These are phyloP conservation scores for Brachypalpus laphriformis DNA, from an alignment of 2,888 invertebrate species.

Conservation along the genomic window DNA sequence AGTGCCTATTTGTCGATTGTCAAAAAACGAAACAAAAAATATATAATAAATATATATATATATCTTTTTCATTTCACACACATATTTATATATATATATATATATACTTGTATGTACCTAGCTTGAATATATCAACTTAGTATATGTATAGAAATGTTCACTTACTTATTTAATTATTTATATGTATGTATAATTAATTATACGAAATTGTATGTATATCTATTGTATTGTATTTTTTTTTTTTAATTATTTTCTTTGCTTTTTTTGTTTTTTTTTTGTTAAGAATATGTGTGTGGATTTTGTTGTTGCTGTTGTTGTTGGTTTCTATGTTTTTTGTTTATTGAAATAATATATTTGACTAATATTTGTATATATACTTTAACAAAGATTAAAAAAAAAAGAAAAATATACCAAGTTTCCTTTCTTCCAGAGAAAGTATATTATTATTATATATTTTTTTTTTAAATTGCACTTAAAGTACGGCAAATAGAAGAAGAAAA, in stretches of 20 bases:
- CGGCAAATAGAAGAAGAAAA: constrained; percentile 46
- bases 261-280: constrained; percentile 49
- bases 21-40: constrained; percentile 82
- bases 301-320: constrained; percentile 53
- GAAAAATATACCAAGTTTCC: constrained; percentile 51
- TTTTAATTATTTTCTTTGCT: constrained; percentile 26
- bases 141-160: constrained; percentile 73
- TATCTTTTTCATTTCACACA: constrained; percentile 64
- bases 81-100: constrained; percentile 36
- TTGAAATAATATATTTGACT: constrained; percentile 70
- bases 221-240: constrained; percentile 53
- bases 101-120: constrained; percentile 56
- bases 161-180: constrained; percentile 70
- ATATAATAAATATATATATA: constrained; percentile 79
- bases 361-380: constrained; percentile 65
- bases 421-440: constrained; percentile 27
- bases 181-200: constrained; percentile 72
- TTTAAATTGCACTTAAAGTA: constrained; percentile 50
- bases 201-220: constrained; percentile 64
- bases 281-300: constrained; percentile 69
- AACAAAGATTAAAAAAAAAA: constrained; percentile 50
- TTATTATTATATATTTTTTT: constrained; percentile 16
- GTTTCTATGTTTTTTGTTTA: constrained; percentile 35
- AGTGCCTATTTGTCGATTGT: constrained; percentile 84
- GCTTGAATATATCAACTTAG: constrained; percentile 67